Evolutionary conservation across 2,113 vertebrate species (phyloP).

Genomic region (Vicugna pacos): DNA sequence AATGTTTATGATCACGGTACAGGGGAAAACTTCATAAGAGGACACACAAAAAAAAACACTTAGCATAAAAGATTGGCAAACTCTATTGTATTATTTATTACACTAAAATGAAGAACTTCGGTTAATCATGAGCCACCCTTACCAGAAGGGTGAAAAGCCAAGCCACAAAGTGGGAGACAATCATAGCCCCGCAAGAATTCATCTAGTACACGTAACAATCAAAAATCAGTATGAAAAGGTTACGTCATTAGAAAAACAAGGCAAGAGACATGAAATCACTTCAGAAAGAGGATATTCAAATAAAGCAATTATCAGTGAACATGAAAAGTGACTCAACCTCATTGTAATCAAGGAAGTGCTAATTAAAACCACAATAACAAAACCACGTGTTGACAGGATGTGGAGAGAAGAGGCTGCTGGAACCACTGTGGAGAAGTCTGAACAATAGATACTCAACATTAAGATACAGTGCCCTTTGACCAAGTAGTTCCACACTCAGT

Average conservation of each 20-base stretch:
- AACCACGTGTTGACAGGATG: neutral
- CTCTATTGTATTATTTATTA: neutral
- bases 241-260: neutral
- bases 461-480: neutral
- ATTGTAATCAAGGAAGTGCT: neutral
- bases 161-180: neutral
- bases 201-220: neutral
- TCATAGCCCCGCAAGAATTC: neutral
- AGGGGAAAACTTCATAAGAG: neutral
- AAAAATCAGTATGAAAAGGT: conserved; percentile 27
- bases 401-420: neutral
- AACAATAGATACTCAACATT: neutral
- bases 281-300: neutral
- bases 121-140: neutral
- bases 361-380: conserved; percentile 36
- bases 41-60: neutral
- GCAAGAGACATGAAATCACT: neutral
- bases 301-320: neutral
- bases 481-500: neutral
- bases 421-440: neutral
- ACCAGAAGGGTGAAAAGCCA: neutral
- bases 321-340: neutral
- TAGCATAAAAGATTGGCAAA: neutral
- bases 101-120: neutral
- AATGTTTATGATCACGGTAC: neutral